These are phyloP conservation scores for Noctua pronuba DNA, from an alignment of 2,888 invertebrate genomes.

Conservation along the genomic window DNA sequence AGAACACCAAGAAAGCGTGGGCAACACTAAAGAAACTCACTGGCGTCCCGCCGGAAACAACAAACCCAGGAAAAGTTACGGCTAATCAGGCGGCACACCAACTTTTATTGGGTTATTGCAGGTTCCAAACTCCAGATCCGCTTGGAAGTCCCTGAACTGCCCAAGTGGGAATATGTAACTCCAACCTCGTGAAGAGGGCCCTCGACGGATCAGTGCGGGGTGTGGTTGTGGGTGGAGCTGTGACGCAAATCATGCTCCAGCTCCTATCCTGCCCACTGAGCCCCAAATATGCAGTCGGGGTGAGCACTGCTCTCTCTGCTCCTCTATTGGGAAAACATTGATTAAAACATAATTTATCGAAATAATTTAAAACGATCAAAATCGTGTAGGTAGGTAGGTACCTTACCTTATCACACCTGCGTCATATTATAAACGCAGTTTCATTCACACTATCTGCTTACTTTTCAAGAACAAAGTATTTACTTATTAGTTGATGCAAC, in stretches of 20 bases:
- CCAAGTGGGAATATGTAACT: not conserved
- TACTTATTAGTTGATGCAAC: not conserved
- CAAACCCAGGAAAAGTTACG: not conserved
- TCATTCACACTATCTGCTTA: slow-evolving; percentile 1
- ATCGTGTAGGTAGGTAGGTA: not conserved
- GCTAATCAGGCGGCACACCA: not conserved
- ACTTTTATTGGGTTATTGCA: not conserved
- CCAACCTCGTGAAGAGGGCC: not conserved
- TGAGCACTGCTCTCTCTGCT: not conserved
- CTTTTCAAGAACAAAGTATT: not conserved
- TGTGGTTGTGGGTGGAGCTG: not conserved
- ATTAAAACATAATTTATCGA: not conserved
- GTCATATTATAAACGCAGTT: not conserved
- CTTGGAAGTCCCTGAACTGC: not conserved
- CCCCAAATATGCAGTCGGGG: not conserved
- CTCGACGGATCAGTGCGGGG: not conserved
- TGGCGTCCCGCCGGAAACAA: not conserved
- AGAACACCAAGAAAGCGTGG: not conserved
- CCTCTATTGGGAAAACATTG: not conserved
- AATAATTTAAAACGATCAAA: slow-evolving; percentile 8
- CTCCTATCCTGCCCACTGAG: not conserved
- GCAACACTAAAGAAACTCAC: slow-evolving; percentile 49
- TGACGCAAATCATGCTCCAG: not conserved
- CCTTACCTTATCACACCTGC: not conserved
- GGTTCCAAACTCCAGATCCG: not conserved